phyloP scores from a whole-genome alignment of 2,113 vertebrate genomes.

The Mirza zaza region DNA sequence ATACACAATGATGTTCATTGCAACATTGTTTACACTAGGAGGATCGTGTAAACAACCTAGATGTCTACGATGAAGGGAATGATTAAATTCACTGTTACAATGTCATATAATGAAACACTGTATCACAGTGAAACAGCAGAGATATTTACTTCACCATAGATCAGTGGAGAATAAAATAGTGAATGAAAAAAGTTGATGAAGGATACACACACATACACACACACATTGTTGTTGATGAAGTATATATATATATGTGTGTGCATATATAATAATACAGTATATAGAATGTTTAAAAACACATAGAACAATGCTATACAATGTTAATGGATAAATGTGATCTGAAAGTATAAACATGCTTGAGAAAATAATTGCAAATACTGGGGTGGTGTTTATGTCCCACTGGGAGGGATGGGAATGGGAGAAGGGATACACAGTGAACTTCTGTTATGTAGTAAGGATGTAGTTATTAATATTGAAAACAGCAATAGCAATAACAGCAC shows the following conservation, averaged over 20 bases:
- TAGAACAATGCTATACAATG: not conserved
- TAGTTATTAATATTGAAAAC: not conserved
- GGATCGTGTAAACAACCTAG: accelerated
- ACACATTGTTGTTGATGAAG: not conserved
- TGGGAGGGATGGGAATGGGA: not conserved
- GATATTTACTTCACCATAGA: accelerated
- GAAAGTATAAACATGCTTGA: not conserved
- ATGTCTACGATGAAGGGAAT: not conserved
- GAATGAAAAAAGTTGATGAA: not conserved
- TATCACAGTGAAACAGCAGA: no score
- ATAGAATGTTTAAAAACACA: not conserved
- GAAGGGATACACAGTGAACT: not conserved
- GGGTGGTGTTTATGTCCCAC: not conserved
- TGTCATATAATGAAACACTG: not conserved
- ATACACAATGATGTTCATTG: accelerated
- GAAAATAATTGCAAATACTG: not conserved
- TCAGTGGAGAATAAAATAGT: accelerated
- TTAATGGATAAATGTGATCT: not conserved
- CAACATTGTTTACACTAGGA: not conserved
- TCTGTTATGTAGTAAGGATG: not conserved
- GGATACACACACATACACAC: no score
- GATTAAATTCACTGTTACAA: not conserved
- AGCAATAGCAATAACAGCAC: not conserved
- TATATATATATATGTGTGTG: not conserved
- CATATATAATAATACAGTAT: not conserved